Evolutionary conservation across 2,797 vertebrate species (phyloP).

Genomic region (Scleropages formosus): DNA sequence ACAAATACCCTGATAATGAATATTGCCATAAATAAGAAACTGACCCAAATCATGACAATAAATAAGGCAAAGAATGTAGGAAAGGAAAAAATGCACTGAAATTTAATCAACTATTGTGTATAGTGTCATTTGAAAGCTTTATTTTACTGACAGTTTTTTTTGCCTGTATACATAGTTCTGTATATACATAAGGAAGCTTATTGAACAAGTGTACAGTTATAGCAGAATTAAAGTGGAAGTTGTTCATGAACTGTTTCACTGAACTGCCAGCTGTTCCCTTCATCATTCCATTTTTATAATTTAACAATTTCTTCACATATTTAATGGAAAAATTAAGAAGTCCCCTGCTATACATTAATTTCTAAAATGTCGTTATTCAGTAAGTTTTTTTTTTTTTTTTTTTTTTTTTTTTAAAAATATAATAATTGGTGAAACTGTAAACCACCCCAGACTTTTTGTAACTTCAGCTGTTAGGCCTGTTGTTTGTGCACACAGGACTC

Average conservation of each 20-base stretch:
- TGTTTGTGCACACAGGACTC: not conserved
- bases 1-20: slow-evolving; percentile 18
- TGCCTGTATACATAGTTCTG: slow-evolving; percentile 43
- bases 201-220: slow-evolving; percentile 36
- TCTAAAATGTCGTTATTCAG: too few species aligned
- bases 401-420: too few species aligned
- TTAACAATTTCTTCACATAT: not conserved
- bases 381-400: too few species aligned
- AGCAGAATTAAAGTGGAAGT: slow-evolving; percentile 33
- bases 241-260: slow-evolving; percentile 5
- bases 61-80: slow-evolving; percentile 25
- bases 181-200: slow-evolving; percentile 52
- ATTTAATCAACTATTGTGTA: not conserved
- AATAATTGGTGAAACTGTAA: not conserved
- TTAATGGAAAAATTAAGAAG: not conserved
- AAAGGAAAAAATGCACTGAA: slow-evolving; percentile 34
- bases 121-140: slow-evolving; percentile 25
- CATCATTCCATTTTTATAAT: not conserved
- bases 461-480: too few species aligned
- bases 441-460: not conserved
- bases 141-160: slow-evolving; percentile 24
- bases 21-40: not conserved
- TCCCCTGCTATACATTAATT: not conserved
- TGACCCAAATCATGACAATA: not conserved
- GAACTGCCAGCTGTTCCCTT: not conserved